Evolutionary conservation across 2,888 invertebrate species (phyloP).

Genomic region (Morpho achilles): DNA sequence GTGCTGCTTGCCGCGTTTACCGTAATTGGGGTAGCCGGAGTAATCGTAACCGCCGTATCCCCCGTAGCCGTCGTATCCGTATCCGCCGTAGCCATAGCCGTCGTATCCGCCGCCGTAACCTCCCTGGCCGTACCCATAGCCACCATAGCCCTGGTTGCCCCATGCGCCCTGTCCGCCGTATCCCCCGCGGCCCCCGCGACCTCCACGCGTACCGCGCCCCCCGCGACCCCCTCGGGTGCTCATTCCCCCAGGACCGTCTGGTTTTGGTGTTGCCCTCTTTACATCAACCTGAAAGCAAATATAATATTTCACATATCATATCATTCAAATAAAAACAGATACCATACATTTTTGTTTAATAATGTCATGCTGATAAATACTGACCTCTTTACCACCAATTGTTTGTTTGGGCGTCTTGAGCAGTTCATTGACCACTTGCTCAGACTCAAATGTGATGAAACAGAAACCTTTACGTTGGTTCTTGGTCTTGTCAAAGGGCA

Average conservation of each 20-base stretch:
- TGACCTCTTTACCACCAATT: slow-evolving; percentile 94
- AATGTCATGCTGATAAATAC: slow-evolving; percentile 33
- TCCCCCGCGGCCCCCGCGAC: slow-evolving; percentile 84
- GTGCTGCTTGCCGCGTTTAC: slow-evolving; percentile 82
- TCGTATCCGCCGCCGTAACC: slow-evolving; percentile 86
- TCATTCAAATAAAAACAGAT: background rate
- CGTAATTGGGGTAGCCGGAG: slow-evolving; percentile 90
- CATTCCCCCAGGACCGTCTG: slow-evolving; percentile 85
- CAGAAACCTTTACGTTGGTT: slow-evolving; percentile 98
- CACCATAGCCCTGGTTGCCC: slow-evolving; percentile 82
- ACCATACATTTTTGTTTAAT: background rate
- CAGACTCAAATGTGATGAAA: slow-evolving; percentile 98
- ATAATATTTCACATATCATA: background rate
- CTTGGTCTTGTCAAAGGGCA: slow-evolving; percentile 98
- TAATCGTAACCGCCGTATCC: slow-evolving; percentile 90
- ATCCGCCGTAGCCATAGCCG: slow-evolving; percentile 86
- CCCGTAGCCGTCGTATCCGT: slow-evolving; percentile 87
- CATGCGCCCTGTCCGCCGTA: slow-evolving; percentile 83
- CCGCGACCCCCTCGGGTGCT: slow-evolving; percentile 83
- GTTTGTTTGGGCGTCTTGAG: slow-evolving; percentile 95
- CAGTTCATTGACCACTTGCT: slow-evolving; percentile 94
- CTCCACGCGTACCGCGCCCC: slow-evolving; percentile 82
- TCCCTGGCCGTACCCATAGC: slow-evolving; percentile 85
- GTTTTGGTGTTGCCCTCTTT: slow-evolving; percentile 95
- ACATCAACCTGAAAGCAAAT: slow-evolving; percentile 86